Percentiles rank a stretch among this genome's conserved stretches.
These are phyloP conservation scores for Meta bourneti DNA, from an alignment of 2,888 invertebrate genomes.

Conservation along the genomic window DNA sequence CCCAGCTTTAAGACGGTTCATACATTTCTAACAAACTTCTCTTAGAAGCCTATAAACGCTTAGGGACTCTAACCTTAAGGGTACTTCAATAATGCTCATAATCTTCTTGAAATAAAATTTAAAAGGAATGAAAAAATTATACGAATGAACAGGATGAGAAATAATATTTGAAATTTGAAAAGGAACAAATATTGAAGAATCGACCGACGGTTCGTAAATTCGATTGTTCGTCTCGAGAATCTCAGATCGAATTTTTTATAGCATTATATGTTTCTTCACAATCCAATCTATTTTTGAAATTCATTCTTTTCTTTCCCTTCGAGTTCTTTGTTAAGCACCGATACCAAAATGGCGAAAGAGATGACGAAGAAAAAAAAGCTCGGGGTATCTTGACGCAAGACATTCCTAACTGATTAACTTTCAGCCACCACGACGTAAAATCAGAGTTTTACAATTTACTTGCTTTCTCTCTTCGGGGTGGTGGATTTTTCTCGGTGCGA, in stretches of 20 bases:
- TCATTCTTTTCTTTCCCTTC: background rate
- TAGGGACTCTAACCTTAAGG: too few species aligned
- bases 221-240: background rate
- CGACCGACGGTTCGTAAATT: background rate
- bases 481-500: slow-evolving; percentile 12
- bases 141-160: background rate
- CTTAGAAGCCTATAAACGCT: too few species aligned
- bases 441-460: slow-evolving; percentile 5
- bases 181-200: background rate
- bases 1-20: too few species aligned
- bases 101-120: too few species aligned
- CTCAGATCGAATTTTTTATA: background rate
- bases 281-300: slow-evolving; percentile 5
- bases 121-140: background rate
- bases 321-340: slow-evolving; percentile 5
- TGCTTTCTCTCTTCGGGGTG: too few species aligned
- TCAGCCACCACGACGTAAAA: background rate
- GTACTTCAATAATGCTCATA: too few species aligned
- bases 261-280: background rate
- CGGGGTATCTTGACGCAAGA: background rate
- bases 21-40: too few species aligned
- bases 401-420: slow-evolving; percentile 46
- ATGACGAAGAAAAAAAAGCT: background rate
- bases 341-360: background rate
- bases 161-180: background rate